Evolutionary conservation across 2,888 invertebrate species (phyloP).

Genomic region (Apodemia duryi): DNA sequence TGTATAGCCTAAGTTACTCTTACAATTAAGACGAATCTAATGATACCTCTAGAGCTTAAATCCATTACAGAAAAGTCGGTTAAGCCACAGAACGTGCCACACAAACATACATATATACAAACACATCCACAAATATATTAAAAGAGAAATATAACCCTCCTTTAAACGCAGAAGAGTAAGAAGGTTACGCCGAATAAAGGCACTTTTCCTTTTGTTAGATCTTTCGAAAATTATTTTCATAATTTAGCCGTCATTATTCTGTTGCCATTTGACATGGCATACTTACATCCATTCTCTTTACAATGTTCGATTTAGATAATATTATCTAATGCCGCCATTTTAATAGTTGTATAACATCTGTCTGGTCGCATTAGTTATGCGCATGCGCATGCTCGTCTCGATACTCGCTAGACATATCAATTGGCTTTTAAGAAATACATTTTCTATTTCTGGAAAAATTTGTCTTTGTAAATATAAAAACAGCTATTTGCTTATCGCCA

Average conservation of each 20-base stretch:
- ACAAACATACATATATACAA: too few relatives aligned
- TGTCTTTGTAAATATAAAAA: not conserved
- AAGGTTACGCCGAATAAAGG: not conserved
- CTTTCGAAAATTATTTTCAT: not conserved
- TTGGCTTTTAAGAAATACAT: not conserved
- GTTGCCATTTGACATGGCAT: slow-evolving; percentile 9
- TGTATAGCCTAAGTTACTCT: too few relatives aligned
- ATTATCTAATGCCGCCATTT: slow-evolving; percentile 8
- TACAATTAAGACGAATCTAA: too few relatives aligned
- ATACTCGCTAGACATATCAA: slow-evolving; percentile 8
- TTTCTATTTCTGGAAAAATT: not conserved
- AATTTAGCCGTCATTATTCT: not conserved
- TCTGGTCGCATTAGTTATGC: slow-evolving; percentile 6
- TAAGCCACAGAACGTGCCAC: too few relatives aligned
- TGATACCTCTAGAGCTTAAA: too few relatives aligned
- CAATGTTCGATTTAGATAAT: slow-evolving; percentile 7
- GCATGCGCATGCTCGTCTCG: not conserved
- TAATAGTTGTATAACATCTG: slow-evolving; percentile 3
- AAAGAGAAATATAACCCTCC: too few relatives aligned
- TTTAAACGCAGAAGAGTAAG: too few relatives aligned
- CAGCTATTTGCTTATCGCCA: not conserved
- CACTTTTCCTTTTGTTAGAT: not conserved
- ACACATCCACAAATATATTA: too few relatives aligned
- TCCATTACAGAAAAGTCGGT: too few relatives aligned
- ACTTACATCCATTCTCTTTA: slow-evolving; percentile 9